Percentiles rank a stretch among this genome's conserved stretches.
phyloP scores from a whole-genome alignment of 1,140 invertebrate species.

The Aphis gossypii region DNA sequence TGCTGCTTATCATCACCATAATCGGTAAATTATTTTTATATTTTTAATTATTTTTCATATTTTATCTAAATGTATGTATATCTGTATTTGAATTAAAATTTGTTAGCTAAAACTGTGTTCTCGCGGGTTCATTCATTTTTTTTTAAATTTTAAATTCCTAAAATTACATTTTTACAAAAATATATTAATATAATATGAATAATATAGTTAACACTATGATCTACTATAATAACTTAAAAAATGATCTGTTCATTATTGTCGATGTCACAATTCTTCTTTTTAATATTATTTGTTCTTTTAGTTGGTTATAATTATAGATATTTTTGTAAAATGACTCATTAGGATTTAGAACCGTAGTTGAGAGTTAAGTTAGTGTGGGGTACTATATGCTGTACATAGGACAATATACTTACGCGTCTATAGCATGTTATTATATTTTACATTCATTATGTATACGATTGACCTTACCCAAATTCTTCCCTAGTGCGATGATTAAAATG shows the following conservation, averaged over 20 bases:
- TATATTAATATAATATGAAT: background rate
- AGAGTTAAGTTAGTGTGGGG: background rate
- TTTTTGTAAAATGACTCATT: background rate
- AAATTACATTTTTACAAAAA: background rate
- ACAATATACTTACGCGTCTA: background rate
- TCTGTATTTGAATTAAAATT: background rate
- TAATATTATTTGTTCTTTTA: too few species aligned
- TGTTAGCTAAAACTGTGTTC: background rate
- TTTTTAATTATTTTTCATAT: background rate
- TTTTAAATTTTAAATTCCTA: background rate
- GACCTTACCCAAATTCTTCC: background rate
- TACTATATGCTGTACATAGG: background rate
- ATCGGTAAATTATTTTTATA: background rate
- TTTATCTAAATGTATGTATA: background rate
- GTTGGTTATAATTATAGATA: background rate
- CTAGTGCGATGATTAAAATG: background rate
- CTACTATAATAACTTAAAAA: too few species aligned
- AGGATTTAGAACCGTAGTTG: background rate
- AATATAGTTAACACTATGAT: background rate
- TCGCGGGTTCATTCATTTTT: background rate
- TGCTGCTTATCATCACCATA: conserved; percentile 13
- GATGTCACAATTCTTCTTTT: too few species aligned
- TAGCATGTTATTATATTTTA: background rate
- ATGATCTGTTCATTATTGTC: too few species aligned
- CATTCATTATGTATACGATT: background rate